phyloP scores from a whole-genome alignment of 2,888 invertebrate genomes.

The Apodemia duryi region DNA sequence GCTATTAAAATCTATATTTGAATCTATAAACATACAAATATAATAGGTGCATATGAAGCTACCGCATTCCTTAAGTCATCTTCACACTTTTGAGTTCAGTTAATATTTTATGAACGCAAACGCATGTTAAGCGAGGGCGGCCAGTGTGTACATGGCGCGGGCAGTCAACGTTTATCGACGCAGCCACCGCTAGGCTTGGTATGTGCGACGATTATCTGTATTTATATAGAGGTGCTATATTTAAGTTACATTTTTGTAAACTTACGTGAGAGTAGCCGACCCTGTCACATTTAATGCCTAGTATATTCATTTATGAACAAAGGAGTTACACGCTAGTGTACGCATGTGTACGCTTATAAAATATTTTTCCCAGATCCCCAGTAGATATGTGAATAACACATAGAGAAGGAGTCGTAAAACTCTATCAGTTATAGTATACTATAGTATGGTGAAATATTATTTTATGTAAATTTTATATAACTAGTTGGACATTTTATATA shows the following conservation, averaged over 20 bases:
- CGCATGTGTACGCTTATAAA: too few species aligned
- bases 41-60: background rate
- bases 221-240: conserved; percentile 39
- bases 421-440: too few species aligned
- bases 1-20: background rate
- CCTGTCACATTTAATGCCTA: too few species aligned
- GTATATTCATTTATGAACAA: too few species aligned
- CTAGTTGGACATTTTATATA: too few species aligned
- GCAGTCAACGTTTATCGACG: conserved; percentile 56
- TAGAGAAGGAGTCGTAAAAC: too few species aligned
- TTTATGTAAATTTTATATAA: too few species aligned
- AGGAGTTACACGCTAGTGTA: too few species aligned
- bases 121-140: conserved; percentile 36
- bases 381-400: too few species aligned
- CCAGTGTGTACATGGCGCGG: conserved; percentile 39
- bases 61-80: background rate
- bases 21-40: background rate
- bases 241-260: too few species aligned
- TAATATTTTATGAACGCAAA: conserved; percentile 27
- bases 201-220: conserved; percentile 54
- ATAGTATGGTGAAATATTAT: too few species aligned
- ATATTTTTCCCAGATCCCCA: too few species aligned
- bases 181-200: conserved; percentile 45
- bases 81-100: background rate
- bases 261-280: background rate